Evolutionary conservation across 1,140 invertebrate genomes (phyloP).

Genomic region (Drosophila dunni): DNA sequence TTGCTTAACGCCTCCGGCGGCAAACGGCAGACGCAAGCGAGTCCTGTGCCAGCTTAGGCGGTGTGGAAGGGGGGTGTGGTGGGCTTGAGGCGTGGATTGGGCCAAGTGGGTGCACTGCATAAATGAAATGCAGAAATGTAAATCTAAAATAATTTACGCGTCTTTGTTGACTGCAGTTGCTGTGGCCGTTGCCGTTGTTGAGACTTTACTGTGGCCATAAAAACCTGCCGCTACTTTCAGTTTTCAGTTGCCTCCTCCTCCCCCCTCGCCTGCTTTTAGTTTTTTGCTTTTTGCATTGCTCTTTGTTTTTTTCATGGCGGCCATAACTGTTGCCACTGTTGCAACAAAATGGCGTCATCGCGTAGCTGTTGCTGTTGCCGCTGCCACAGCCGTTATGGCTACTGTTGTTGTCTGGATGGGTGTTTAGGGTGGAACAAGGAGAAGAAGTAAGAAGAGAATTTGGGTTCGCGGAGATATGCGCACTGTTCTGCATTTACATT

Average conservation of each 20-base stretch:
- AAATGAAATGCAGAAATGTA: conserved; percentile 83
- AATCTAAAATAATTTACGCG: conserved; percentile 83
- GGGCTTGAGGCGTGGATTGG: not conserved
- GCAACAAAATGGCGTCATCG: conserved; percentile 74
- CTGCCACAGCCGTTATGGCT: conserved; percentile 24
- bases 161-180: conserved; percentile 80
- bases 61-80: not conserved
- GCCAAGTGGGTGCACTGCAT: conserved; percentile 45
- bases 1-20: conserved; percentile 78
- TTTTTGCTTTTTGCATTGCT: conserved; percentile 26
- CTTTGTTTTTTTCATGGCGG: conserved; percentile 56
- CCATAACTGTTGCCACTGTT: conserved; percentile 71
- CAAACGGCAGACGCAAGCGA: conserved; percentile 38
- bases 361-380: conserved; percentile 25
- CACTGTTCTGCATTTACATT: conserved; percentile 72
- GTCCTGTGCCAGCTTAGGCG: conserved; percentile 36
- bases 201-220: conserved; percentile 63
- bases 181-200: conserved; percentile 28
- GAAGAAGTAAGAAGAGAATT: too few relatives aligned
- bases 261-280: not conserved
- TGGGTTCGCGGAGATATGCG: conserved; percentile 30
- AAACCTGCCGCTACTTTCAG: conserved; percentile 62
- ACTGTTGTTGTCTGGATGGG: conserved; percentile 30
- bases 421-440: conserved; percentile 8
- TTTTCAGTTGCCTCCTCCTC: not conserved